Conservation (phyloP, 2,113 vertebrate species). For the Todiramphus saurophagus region DNA sequence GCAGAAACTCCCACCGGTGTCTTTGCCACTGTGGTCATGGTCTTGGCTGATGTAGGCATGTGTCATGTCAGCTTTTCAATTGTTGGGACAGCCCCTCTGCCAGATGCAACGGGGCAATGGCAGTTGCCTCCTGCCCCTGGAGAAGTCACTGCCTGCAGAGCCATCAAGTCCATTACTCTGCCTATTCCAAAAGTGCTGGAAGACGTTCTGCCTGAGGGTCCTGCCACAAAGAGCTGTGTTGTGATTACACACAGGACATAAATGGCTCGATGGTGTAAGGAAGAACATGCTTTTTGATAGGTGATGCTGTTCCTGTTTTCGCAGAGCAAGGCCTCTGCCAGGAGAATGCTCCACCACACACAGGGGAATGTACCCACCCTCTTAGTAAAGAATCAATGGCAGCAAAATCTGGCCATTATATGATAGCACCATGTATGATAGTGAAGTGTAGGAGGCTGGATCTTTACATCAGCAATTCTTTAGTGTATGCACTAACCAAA, state of each 20-base stretch:
- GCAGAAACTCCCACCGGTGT: not conserved
- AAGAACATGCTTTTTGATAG: not conserved
- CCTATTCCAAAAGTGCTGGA: not conserved
- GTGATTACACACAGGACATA: not conserved
- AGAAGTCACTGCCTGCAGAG: not conserved
- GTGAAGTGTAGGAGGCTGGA: not conserved
- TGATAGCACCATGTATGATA: accelerated
- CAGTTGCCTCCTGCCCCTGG: not conserved
- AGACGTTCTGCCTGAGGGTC: accelerated
- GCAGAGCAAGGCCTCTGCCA: not conserved
- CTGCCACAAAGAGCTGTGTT: not conserved
- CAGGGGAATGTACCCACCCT: not conserved
- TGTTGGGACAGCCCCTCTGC: not conserved
- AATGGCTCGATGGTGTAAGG: not conserved
- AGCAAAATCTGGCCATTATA: not conserved
- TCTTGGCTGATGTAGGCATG: not conserved
- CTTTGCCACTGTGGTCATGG: accelerated
- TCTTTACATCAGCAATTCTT: not conserved
- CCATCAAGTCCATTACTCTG: not conserved
- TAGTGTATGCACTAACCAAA: not conserved
- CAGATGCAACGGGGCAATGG: accelerated
- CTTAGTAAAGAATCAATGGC: not conserved
- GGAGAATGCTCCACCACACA: accelerated
- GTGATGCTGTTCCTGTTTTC: not conserved
- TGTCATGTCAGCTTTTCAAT: not conserved